A percentile compares a stretch with the other conserved stretches of the same genome.
phyloP scores from a whole-genome alignment of 2,888 invertebrate genomes.

The Lordiphosa andalusiaca region DNA sequence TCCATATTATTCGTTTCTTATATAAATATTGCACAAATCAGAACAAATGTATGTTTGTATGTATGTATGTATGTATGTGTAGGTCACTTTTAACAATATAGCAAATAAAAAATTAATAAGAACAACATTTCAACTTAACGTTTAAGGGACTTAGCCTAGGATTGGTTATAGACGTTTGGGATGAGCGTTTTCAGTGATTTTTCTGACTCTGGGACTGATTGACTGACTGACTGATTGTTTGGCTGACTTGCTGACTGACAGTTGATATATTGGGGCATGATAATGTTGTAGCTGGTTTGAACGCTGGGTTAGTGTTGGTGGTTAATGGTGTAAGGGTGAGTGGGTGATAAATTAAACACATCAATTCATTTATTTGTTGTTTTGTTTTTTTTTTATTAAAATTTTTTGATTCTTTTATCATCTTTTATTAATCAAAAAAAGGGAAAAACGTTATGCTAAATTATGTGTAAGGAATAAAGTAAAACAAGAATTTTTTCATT shows the following conservation, averaged over 20 bases:
- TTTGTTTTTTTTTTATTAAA: conserved; percentile 49
- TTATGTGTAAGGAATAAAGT: conserved; percentile 43
- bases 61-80: conserved; percentile 55
- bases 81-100: conserved; percentile 63
- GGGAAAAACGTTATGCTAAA: conserved; percentile 41
- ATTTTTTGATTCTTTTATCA: conserved; percentile 37
- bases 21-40: conserved; percentile 73
- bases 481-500: conserved; percentile 48
- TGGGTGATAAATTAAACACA: conserved; percentile 37
- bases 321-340: conserved; percentile 37
- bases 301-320: conserved; percentile 31
- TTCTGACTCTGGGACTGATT: conserved; percentile 28
- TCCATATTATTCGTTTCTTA: conserved; percentile 41
- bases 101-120: conserved; percentile 47
- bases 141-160: conserved; percentile 57
- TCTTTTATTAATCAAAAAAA: conserved; percentile 46
- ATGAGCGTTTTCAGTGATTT: conserved; percentile 75
- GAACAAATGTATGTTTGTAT: conserved; percentile 62
- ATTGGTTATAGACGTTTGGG: conserved; percentile 33
- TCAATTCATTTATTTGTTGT: conserved; percentile 17
- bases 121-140: conserved; percentile 62
- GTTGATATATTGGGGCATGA: conserved; percentile 62
- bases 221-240: conserved; percentile 36
- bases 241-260: conserved; percentile 35
- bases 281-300: conserved; percentile 59